Evolutionary conservation across 2,888 invertebrate species (phyloP), one percentile per base, ranked within the genome.

Genomic region (Epinotia brunnichana): DNA sequence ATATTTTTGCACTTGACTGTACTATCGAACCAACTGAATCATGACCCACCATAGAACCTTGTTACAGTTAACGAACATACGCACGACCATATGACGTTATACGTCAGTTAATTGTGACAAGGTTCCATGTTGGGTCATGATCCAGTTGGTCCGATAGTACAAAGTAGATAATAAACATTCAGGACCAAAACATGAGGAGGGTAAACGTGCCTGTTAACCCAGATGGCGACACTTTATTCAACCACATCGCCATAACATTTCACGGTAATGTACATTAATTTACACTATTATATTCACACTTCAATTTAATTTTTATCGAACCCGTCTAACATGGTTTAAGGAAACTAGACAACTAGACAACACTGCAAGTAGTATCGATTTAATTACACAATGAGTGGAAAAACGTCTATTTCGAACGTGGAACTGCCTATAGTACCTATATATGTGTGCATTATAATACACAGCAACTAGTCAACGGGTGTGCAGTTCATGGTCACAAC

Each of bases 341-440:
- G 56, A 48, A n/a, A 48, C 35, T 24, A 19, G 51, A 57, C 19
- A 56, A 72, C 72, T 68, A 29, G 41, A 53, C 35, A n/a, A n/a
- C n/a, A n/a, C 41, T 62, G 24, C 21, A 39, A n/a, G n/a, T 19
- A n/a, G 24, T 41, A 71, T 71, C 54, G 71, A 71, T 71, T 54
- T 66, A 4, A 35, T 29, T 5, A 60, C 44, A 70, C 64, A 66
- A 67, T 56, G 44, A n/a, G 11, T 19, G 7, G 24, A 69, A 48
- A 53, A 69, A 24, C 41, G 53, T 35, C 63, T 69, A 29, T 35
- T 68, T 51, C 15, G 17, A 53, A 24, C 24, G 44, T 21, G 41
- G 11, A 39, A 1, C 21, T n/a, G n/a, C n/a, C 66, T 24, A 66
- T 19, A 15, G 51, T 17, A 11, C 11, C 1, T 21, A 54, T 19